Conservation (phyloP, 2,113 vertebrate genomes). For the Vulpes lagopus region DNA sequence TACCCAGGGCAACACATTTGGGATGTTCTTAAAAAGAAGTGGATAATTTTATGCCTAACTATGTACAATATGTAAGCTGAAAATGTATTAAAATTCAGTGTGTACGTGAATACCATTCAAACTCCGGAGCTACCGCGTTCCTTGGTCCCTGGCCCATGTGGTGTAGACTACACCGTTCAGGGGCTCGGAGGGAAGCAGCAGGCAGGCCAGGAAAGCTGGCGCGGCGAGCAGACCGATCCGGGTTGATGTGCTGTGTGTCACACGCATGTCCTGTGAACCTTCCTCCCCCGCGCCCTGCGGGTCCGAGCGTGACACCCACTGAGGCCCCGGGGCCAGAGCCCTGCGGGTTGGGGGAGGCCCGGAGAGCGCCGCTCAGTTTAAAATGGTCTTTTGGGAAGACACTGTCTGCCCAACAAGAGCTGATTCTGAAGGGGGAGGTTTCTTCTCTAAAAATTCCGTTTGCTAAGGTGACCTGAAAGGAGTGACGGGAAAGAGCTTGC, state of each 20-base stretch:
- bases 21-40: background rate
- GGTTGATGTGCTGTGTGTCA: background rate
- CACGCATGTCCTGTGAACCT: background rate
- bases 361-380: background rate
- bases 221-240: background rate
- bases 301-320: background rate
- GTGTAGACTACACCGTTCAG: background rate
- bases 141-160: no score
- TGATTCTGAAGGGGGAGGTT: background rate
- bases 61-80: background rate
- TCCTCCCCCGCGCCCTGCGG: background rate
- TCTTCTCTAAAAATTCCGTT: background rate
- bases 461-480: background rate
- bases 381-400: background rate
- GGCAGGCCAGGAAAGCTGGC: accelerated
- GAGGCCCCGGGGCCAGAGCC: background rate
- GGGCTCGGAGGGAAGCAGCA: background rate
- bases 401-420: background rate
- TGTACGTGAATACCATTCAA: background rate
- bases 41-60: background rate
- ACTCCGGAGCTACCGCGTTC: background rate
- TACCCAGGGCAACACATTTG: background rate
- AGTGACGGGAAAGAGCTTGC: background rate
- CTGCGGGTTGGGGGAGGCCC: accelerated
- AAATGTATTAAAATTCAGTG: conserved; percentile 13